Base-by-base conservation (phyloP, 2,888 invertebrate genomes). In the Thera britannica region DNA sequence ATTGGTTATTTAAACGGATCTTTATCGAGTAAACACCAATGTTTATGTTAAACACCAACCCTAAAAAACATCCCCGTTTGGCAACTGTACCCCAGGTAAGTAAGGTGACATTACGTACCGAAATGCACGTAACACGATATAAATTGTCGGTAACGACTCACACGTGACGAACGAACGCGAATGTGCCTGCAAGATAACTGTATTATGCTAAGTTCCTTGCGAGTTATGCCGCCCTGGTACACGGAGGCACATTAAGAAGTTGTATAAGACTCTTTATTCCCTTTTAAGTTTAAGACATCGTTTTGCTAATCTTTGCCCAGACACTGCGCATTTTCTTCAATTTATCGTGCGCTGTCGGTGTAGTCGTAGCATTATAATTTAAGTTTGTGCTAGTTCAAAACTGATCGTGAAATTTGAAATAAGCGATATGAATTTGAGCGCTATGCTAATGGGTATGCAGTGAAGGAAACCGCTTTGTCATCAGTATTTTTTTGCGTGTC, bases 121-220 rank as follows among this genome's bases (percentile, higher is more conserved):
- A 77, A 77, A 72, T 84, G 83, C 89, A 88, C 87, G 74, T 77
- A 79, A 83, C 83, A 81, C 79, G 81, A 83, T 82, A 86, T 85
- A 88, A 87, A 89, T 89, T 85, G 83, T 80, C 79, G 77, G 80
- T 87, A 88, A 90, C 87, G 88, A 82, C 85, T 79, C 76, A 83
- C 79, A 88, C 88, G 90, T 88, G 90, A 86, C 83, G 83, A 83
- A 76, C 80, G 70, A 80, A 82, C 62, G 52, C 38, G 83, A 78
- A 79, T 85, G 87, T 79, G 78, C 79, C 72, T 71, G 69, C 77
- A 74, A 83, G 85, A 84, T 88, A 88, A 86, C 85, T 76, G 81
- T 84, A 85, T 88, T 86, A 87, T 80, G 83, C 77, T 86, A 84
- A 87, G 83, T 85, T 82, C 71, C 77, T 75, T 74, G 71, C 76